Conservation (phyloP, 2,888 invertebrate genomes). For the Drosophila demipolita region DNA sequence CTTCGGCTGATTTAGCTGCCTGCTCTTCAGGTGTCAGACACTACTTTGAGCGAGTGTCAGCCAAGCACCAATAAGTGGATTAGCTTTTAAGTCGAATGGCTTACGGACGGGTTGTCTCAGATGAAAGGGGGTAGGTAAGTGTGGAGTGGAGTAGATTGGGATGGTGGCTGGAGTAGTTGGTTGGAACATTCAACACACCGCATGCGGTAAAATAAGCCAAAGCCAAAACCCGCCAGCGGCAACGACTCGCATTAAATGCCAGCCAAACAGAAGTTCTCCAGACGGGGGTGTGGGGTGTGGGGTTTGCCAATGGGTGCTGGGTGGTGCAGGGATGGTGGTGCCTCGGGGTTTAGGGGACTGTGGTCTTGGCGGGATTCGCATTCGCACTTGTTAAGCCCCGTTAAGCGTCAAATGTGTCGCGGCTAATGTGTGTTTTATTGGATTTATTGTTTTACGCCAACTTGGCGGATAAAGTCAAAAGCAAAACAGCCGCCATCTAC, state of each 20-base stretch:
- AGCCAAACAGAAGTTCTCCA: constrained; percentile 41
- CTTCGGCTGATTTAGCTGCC: constrained; percentile 37
- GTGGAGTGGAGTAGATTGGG: neutral
- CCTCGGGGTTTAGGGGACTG: neutral
- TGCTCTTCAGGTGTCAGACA: constrained; percentile 52
- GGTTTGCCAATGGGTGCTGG: neutral
- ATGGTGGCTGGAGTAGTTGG: constrained; percentile 3
- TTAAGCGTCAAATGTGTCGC: constrained; percentile 72
- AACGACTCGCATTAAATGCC: constrained; percentile 36
- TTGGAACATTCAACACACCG: constrained; percentile 45
- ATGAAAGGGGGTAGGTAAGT: neutral
- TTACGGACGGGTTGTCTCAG: constrained; percentile 31
- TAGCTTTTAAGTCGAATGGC: constrained; percentile 67
- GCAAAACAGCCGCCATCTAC: constrained; percentile 28
- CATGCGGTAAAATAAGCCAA: constrained; percentile 63
- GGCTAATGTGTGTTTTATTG: constrained; percentile 72
- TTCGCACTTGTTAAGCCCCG: constrained; percentile 60
- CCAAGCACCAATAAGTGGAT: constrained; percentile 67
- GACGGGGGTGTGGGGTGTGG: neutral
- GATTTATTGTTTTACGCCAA: constrained; percentile 69
- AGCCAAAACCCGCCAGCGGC: constrained; percentile 35
- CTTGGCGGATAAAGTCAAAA: constrained; percentile 45
- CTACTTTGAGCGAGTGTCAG: constrained; percentile 53
- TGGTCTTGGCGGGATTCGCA: constrained; percentile 24
- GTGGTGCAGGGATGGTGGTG: neutral